Percentiles rank a stretch among this genome's conserved stretches.
Evolutionary conservation across 2,888 invertebrate species (phyloP).

Genomic region (Drosophila borborema): DNA sequence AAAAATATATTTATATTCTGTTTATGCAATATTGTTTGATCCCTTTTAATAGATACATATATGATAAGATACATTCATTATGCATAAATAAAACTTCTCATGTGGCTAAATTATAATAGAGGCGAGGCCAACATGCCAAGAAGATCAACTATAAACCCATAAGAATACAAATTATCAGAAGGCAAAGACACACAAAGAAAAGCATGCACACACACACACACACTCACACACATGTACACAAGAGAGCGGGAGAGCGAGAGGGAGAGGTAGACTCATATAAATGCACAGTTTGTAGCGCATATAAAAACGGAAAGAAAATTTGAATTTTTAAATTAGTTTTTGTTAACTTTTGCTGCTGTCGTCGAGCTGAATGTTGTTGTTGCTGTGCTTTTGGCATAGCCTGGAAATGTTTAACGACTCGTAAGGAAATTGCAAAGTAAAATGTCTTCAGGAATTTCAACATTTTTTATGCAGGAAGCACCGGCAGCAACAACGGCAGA

Average conservation of each 20-base stretch:
- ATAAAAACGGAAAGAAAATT: slow-evolving; percentile 82
- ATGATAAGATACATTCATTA: neutral
- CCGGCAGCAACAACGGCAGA: slow-evolving; percentile 38
- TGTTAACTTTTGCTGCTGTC: slow-evolving; percentile 81
- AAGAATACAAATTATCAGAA: slow-evolving; percentile 82
- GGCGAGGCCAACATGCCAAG: slow-evolving; percentile 49
- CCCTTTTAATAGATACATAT: neutral
- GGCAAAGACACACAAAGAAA: slow-evolving; percentile 60
- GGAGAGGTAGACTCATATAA: slow-evolving; percentile 61
- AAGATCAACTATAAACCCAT: slow-evolving; percentile 80
- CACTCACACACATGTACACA: slow-evolving; percentile 16
- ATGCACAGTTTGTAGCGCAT: slow-evolving; percentile 77
- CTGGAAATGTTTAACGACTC: slow-evolving; percentile 84
- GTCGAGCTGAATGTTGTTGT: slow-evolving; percentile 25
- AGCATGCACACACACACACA: neutral
- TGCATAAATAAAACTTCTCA: neutral
- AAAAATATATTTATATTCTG: neutral
- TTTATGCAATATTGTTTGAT: neutral
- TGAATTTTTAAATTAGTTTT: slow-evolving; percentile 86
- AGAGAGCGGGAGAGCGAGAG: neutral
- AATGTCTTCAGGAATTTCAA: slow-evolving; percentile 79
- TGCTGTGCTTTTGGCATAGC: slow-evolving; percentile 53
- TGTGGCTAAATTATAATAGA: slow-evolving; percentile 36
- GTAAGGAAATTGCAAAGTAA: slow-evolving; percentile 83
- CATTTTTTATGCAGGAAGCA: slow-evolving; percentile 71